phyloP scores from a whole-genome alignment of 2,888 invertebrate species.

The Diarsia brunnea region DNA sequence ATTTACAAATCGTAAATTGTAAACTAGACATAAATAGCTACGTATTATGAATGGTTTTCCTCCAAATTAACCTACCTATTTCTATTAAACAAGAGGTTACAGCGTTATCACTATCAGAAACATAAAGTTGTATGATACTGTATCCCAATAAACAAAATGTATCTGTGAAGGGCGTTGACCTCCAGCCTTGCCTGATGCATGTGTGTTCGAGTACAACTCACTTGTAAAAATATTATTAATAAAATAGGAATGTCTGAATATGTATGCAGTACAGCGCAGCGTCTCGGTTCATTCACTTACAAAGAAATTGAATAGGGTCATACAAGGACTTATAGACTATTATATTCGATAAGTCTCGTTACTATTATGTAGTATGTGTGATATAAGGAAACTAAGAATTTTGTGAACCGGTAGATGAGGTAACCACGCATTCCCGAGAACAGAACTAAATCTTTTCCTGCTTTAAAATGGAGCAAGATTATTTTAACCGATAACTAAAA shows the following conservation, averaged over 20 bases:
- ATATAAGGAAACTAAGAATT: constrained; percentile 25
- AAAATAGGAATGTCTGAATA: constrained; percentile 60
- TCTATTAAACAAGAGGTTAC: constrained; percentile 11
- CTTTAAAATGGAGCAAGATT: constrained; percentile 10
- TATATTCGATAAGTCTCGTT: constrained; percentile 27
- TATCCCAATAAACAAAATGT: constrained; percentile 71
- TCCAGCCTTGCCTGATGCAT: constrained; percentile 64
- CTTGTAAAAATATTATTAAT: constrained; percentile 65
- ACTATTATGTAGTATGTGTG: constrained; percentile 4
- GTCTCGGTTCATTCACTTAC: constrained; percentile 61
- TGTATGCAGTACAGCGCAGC: constrained; percentile 45
- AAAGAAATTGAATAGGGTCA: constrained; percentile 57
- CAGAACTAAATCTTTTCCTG: constrained; percentile 32
- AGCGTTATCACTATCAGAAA: constrained; percentile 52
- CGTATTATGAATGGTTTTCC: constrained; percentile 20
- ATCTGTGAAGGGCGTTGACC: constrained; percentile 71
- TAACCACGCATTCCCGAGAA: constrained; percentile 1
- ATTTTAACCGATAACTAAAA: constrained; percentile 6
- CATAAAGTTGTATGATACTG: constrained; percentile 58
- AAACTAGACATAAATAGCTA: constrained; percentile 8
- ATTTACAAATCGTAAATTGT: constrained; percentile 9
- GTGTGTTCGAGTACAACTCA: constrained; percentile 55
- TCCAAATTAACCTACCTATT: constrained; percentile 35
- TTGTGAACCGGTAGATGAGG: constrained; percentile 3
- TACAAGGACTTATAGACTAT: constrained; percentile 53